These are phyloP conservation scores for Scytalopus superciliaris DNA, from an alignment of 2,113 vertebrate genomes.

Conservation along the genomic window DNA sequence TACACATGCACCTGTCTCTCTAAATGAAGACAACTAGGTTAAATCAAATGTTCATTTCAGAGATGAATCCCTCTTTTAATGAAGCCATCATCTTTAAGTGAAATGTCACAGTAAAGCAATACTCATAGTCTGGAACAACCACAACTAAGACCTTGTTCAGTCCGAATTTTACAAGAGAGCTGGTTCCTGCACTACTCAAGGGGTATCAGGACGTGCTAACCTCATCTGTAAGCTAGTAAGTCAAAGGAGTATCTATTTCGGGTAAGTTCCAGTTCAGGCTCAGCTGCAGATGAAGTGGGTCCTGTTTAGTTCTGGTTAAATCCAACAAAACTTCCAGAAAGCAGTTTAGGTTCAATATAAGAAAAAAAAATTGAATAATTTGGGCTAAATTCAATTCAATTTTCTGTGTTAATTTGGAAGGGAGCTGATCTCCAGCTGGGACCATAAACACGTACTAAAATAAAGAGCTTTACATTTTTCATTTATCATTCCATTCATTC, in stretches of 20 bases:
- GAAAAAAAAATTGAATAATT: not conserved
- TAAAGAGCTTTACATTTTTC: not conserved
- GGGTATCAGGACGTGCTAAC: not conserved
- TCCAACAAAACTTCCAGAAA: not conserved
- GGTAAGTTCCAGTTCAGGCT: not conserved
- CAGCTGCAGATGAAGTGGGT: not conserved
- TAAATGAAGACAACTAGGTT: not conserved
- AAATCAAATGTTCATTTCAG: not conserved
- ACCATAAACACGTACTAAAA: not conserved
- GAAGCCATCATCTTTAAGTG: not conserved
- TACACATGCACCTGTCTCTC: not conserved
- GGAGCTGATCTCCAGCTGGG: not conserved
- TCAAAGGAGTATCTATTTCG: rapidly evolving
- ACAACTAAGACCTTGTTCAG: not conserved
- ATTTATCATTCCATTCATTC: not conserved
- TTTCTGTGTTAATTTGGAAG: not conserved
- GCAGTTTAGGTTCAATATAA: not conserved
- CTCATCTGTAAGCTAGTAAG: not conserved
- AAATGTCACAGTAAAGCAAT: not conserved
- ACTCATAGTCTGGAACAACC: not conserved
- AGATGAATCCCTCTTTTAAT: not conserved
- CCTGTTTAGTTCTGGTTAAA: not conserved
- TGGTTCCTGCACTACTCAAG: not conserved
- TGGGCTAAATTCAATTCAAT: not conserved
- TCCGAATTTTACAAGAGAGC: not conserved